Evolutionary conservation across 2,113 vertebrate species (phyloP).

Genomic region (Entomyzon cyanotis): DNA sequence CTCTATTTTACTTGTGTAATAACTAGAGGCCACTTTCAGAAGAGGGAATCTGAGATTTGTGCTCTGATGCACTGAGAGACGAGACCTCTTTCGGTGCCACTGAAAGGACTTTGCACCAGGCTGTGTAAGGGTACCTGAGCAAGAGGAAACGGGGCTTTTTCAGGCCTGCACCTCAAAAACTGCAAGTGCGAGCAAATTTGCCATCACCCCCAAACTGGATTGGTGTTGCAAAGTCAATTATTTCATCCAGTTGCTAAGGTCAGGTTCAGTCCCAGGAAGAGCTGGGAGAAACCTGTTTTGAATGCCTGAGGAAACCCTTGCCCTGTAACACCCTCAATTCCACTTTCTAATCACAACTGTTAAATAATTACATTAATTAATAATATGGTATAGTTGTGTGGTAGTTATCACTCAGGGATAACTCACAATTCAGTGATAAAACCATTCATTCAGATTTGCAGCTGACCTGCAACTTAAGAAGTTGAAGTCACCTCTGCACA

Average conservation of each 20-base stretch:
- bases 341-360: neutral
- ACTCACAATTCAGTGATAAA: neutral
- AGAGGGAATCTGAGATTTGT: constrained; percentile 21
- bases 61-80: neutral
- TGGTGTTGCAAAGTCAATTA: neutral
- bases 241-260: neutral
- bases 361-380: neutral
- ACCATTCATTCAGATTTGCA: neutral
- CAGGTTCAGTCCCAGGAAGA: neutral
- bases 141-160: neutral
- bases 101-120: neutral
- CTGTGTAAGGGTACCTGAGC: neutral
- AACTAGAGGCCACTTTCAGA: constrained; percentile 29
- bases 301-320: neutral
- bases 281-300: neutral
- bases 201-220: neutral
- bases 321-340: neutral
- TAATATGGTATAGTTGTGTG: neutral
- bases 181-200: neutral
- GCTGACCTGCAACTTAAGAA: neutral
- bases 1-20: constrained; percentile 13
- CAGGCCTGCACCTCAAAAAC: neutral
- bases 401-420: neutral
- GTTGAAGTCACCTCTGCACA: neutral
- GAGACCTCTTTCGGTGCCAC: neutral